Conservation (phyloP, 2,113 vertebrate genomes). For the Phalacrocorax aristotelis region DNA sequence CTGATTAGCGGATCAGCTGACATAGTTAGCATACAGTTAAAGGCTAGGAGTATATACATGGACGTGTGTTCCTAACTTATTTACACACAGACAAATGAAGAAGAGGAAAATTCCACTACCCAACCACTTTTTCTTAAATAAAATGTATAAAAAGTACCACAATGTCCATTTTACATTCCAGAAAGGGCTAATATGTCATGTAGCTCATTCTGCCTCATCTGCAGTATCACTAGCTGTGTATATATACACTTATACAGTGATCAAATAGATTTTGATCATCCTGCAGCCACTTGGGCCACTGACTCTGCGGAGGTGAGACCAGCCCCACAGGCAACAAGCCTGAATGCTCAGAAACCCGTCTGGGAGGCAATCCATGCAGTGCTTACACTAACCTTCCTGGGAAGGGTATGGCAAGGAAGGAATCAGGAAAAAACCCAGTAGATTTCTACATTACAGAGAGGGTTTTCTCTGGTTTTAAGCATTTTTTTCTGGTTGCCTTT, state of each 20-base stretch:
- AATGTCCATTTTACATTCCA: not conserved
- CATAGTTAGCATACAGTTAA: fast-evolving
- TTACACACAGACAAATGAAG: not conserved
- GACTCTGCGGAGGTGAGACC: not conserved
- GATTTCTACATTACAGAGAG: not conserved
- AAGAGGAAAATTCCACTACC: not conserved
- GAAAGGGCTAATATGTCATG: not conserved
- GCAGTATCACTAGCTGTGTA: not conserved
- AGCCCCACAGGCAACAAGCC: not conserved
- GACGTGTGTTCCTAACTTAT: not conserved
- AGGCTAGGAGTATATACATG: too few species aligned
- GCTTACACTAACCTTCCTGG: not conserved
- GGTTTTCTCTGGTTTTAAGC: not conserved
- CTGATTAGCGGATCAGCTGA: not conserved
- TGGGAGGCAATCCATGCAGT: not conserved
- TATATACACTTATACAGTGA: not conserved
- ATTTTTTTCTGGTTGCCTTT: not conserved
- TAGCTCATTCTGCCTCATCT: not conserved
- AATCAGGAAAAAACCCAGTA: fast-evolving
- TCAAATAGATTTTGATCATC: not conserved
- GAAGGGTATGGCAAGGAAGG: not conserved
- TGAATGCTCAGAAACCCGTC: not conserved
- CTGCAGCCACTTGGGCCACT: fast-evolving
- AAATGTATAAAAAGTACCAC: not conserved
- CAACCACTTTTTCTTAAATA: not conserved